Conservation (phyloP, 2,113 vertebrate genomes). For the Lasiurus cinereus region DNA sequence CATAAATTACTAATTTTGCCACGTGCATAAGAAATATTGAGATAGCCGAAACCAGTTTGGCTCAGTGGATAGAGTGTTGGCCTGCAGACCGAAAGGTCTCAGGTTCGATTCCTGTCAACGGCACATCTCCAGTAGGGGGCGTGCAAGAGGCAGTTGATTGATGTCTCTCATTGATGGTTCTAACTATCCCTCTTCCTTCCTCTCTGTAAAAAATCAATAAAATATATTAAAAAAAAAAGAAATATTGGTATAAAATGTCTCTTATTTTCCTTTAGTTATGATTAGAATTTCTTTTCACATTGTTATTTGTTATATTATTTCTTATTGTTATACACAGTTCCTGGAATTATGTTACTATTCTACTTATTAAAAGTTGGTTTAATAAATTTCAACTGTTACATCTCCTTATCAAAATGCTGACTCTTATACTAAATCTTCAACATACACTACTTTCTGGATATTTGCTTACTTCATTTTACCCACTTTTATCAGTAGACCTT, state of each 20-base stretch:
- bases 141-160: too few species aligned
- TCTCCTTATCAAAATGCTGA: not conserved
- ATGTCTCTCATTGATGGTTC: too few species aligned
- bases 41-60: not conserved
- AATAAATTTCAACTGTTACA: not conserved
- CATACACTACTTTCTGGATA: not conserved
- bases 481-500: not conserved
- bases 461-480: not conserved
- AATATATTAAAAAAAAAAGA: not conserved
- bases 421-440: not conserved
- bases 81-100: too few species aligned
- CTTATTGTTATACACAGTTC: not conserved
- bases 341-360: not conserved
- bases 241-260: slow-evolving; percentile 43
- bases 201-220: too few species aligned
- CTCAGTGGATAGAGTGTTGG: too few species aligned
- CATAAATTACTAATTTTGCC: slow-evolving; percentile 46
- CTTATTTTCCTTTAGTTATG: slow-evolving; percentile 26
- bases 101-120: too few species aligned
- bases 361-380: slow-evolving; percentile 37
- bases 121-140: too few species aligned
- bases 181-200: too few species aligned
- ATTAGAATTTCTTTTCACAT: slow-evolving; percentile 67
- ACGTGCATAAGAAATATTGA: slow-evolving; percentile 13
- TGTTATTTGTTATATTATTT: slow-evolving; percentile 1